Evolutionary conservation across 2,113 vertebrate species (phyloP).

Genomic region (Mus spicilegus): DNA sequence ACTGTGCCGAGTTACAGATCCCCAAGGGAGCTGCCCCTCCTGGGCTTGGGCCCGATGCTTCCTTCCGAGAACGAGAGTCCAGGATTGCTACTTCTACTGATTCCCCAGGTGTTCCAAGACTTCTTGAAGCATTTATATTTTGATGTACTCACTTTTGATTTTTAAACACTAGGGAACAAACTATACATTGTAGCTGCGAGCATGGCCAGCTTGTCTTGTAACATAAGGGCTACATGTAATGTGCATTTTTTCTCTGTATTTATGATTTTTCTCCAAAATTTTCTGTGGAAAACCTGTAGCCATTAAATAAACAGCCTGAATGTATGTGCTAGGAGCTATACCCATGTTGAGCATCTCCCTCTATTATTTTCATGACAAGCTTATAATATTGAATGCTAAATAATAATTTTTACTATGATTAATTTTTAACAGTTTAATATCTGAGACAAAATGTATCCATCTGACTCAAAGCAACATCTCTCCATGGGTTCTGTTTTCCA

Average conservation of each 20-base stretch:
- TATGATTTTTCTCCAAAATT: background rate
- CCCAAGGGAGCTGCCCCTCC: background rate
- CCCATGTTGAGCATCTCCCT: background rate
- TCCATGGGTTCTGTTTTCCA: background rate
- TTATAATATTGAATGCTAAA: background rate
- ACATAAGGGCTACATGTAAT: background rate
- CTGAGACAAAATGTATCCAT: background rate
- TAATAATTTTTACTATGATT: background rate
- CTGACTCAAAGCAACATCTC: background rate
- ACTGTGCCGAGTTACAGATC: background rate
- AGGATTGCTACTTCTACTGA: background rate
- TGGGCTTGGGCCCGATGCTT: slow-evolving; percentile 24
- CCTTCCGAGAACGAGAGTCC: slow-evolving; percentile 52
- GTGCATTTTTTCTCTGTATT: background rate
- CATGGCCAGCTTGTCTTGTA: background rate
- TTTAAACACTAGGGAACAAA: slow-evolving; percentile 6
- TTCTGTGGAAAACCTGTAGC: background rate
- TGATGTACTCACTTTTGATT: slow-evolving; percentile 16
- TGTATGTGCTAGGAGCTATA: background rate
- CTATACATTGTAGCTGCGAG: background rate
- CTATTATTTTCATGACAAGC: background rate
- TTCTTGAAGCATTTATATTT: background rate
- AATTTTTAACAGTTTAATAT: background rate
- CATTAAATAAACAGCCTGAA: background rate
- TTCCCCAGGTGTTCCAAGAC: background rate